Evolutionary conservation across 2,888 invertebrate genomes (phyloP).

Genomic region (Mechanitis messenoides): DNA sequence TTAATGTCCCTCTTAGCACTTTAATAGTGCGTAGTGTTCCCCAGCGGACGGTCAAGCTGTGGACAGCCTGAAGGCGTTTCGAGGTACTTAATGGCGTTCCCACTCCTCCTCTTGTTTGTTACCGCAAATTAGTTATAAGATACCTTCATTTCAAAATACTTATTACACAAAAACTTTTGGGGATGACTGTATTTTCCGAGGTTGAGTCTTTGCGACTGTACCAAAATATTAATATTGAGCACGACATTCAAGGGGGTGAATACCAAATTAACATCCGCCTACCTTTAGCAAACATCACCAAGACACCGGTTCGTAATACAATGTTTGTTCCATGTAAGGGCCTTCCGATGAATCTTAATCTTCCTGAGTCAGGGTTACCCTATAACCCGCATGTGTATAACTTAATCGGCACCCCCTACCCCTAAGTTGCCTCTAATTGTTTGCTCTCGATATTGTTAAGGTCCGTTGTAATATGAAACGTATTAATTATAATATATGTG

Average conservation of each 20-base stretch:
- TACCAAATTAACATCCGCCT: slow-evolving; percentile 73
- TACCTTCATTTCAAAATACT: slow-evolving; percentile 24
- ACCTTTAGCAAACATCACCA: slow-evolving; percentile 70
- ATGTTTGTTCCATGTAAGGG: slow-evolving; percentile 74
- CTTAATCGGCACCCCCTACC: slow-evolving; percentile 67
- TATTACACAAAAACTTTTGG: slow-evolving; percentile 6
- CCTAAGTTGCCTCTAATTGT: slow-evolving; percentile 73
- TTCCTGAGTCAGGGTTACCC: slow-evolving; percentile 71
- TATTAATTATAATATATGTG: slow-evolving; percentile 46
- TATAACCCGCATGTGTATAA: slow-evolving; percentile 74
- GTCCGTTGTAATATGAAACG: slow-evolving; percentile 49
- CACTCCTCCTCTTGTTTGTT: slow-evolving; percentile 69
- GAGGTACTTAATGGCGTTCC: slow-evolving; percentile 53
- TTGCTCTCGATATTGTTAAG: slow-evolving; percentile 74
- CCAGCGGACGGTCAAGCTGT: slow-evolving; percentile 61
- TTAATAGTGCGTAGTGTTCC: slow-evolving; percentile 65
- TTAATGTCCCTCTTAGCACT: slow-evolving; percentile 75
- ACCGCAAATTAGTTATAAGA: slow-evolving; percentile 62
- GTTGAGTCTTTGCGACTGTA: slow-evolving; percentile 27
- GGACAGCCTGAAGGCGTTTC: slow-evolving; percentile 65
- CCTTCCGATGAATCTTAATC: slow-evolving; percentile 74
- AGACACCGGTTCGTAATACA: slow-evolving; percentile 70
- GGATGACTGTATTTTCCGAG: slow-evolving; percentile 8
- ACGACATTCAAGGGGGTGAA: slow-evolving; percentile 61
- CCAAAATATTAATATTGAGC: slow-evolving; percentile 70